Conservation (phyloP, 2,113 vertebrate species). For the Nyctereutes procyonoides region DNA sequence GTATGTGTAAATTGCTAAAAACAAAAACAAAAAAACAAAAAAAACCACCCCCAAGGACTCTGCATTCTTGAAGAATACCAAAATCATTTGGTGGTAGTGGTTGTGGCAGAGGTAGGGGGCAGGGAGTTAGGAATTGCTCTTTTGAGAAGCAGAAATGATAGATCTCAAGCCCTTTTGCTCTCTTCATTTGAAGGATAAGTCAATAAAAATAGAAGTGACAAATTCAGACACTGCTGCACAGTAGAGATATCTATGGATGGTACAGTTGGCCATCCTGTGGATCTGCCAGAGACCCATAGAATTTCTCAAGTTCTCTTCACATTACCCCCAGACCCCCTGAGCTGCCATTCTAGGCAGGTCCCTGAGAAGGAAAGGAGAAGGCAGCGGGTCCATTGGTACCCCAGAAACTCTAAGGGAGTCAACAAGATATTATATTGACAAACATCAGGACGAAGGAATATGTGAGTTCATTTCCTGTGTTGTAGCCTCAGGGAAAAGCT, state of each 20-base stretch:
- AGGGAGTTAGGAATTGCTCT: not conserved
- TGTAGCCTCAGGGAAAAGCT: not conserved
- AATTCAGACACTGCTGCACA: not conserved
- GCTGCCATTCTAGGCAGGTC: not conserved
- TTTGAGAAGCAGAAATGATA: conserved; percentile 24
- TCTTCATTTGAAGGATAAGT: not conserved
- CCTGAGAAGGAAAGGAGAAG: not conserved
- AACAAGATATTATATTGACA: not conserved
- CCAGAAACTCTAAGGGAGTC: not conserved
- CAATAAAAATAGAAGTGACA: conserved; percentile 20
- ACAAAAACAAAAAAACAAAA: not conserved
- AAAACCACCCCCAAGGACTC: not conserved
- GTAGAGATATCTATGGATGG: not conserved
- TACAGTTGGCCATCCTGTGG: not conserved
- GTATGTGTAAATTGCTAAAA: not conserved
- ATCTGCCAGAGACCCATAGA: not conserved
- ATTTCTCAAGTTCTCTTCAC: not conserved
- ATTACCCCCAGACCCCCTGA: too few species aligned
- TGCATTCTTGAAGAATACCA: not conserved
- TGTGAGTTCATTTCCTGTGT: not conserved
- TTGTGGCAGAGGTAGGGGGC: not conserved
- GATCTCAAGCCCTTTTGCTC: not conserved
- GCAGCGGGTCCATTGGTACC: not conserved
- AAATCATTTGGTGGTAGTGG: not conserved
- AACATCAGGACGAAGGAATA: not conserved